These are phyloP conservation scores for Rhinogobius similis DNA, from an alignment of 2,113 vertebrate genomes.

Conservation along the genomic window DNA sequence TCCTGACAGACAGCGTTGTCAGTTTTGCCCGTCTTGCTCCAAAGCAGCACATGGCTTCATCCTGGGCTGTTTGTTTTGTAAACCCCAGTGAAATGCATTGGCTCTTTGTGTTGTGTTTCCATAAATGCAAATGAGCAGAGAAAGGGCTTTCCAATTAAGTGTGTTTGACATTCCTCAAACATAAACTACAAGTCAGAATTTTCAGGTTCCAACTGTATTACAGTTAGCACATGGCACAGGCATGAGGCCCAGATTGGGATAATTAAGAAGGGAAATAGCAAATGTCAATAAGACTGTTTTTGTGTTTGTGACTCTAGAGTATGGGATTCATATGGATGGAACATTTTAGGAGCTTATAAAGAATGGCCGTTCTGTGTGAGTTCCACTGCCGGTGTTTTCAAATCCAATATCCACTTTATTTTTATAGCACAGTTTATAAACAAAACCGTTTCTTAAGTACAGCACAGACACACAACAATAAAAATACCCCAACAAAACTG, in stretches of 20 bases:
- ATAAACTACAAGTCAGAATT: constrained; percentile 17
- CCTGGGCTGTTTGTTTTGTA: constrained; percentile 2
- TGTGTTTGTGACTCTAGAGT: background rate
- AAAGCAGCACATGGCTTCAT: background rate
- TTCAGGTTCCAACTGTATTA: constrained; percentile 27
- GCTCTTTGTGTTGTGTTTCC: constrained; percentile 30
- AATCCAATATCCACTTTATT: too few species aligned
- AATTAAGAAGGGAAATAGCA: constrained; percentile 5
- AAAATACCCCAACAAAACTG: too few species aligned
- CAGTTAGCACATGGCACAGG: constrained; percentile 29
- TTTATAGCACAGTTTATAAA: too few species aligned
- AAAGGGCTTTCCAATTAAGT: constrained; percentile 46
- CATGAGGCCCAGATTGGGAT: constrained; percentile 18
- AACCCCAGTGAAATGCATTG: constrained; percentile 15
- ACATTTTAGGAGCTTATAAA: background rate
- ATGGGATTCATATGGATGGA: background rate
- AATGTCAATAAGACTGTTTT: constrained; percentile 1
- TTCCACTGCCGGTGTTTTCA: too few species aligned
- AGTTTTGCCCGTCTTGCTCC: background rate
- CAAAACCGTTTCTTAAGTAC: too few species aligned
- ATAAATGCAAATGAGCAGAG: constrained; percentile 35
- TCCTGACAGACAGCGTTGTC: background rate
- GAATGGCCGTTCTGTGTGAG: too few species aligned
- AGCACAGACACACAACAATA: too few species aligned
- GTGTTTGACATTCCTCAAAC: constrained; percentile 49